Conservation (phyloP, 2,797 vertebrate genomes). For the Eulemur coronatus region DNA sequence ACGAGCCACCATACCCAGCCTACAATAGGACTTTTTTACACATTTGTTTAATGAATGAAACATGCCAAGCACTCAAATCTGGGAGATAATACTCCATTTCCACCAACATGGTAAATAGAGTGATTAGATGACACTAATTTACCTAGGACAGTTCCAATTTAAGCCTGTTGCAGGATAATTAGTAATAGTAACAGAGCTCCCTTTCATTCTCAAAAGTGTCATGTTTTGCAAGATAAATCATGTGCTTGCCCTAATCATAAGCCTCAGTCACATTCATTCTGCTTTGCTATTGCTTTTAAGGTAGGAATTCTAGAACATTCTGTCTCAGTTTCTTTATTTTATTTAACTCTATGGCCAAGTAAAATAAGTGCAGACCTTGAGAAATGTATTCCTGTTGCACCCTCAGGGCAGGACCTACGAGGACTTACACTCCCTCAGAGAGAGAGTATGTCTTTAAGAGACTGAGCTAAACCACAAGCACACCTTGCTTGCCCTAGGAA, state of each 20-base stretch:
- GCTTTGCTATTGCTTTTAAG: background rate
- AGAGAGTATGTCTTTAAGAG: background rate
- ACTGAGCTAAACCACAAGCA: background rate
- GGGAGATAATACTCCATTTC: background rate
- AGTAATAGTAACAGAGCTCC: background rate
- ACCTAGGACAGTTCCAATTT: background rate
- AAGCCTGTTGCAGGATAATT: background rate
- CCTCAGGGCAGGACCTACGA: background rate
- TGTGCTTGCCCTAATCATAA: background rate
- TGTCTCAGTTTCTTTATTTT: background rate
- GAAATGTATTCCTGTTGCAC: background rate
- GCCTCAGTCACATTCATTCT: background rate
- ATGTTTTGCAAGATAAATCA: background rate
- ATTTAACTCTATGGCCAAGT: background rate
- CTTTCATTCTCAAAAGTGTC: background rate
- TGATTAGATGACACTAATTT: background rate
- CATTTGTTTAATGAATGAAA: background rate
- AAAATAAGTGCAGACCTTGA: background rate
- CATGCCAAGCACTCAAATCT: background rate
- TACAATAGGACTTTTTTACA: background rate
- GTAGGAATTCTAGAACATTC: slow-evolving; percentile 25
- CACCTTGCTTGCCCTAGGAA: background rate
- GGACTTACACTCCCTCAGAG: background rate
- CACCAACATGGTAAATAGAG: background rate
- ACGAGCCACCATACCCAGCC: background rate